Conservation (phyloP, 2,797 vertebrate genomes). For the Columba guinea region DNA sequence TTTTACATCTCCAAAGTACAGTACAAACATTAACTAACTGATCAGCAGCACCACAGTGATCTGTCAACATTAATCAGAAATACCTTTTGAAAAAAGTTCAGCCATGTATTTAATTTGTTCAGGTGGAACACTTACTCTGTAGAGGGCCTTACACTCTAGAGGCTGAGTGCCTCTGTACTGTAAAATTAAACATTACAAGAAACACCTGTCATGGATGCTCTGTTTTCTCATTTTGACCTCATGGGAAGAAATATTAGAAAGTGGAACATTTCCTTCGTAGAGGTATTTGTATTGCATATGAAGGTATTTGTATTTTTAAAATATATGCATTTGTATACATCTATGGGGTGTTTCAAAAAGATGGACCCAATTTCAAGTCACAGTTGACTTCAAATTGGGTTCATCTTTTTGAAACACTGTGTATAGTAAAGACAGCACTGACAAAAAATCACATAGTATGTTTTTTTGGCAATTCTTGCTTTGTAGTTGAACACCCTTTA, state of each 20-base stretch:
- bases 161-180: background rate
- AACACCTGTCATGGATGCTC: background rate
- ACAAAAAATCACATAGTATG: background rate
- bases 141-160: background rate
- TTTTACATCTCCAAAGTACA: conserved; percentile 36
- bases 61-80: conserved; percentile 49
- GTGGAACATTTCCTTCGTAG: background rate
- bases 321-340: background rate
- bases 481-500: background rate
- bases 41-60: conserved; percentile 7
- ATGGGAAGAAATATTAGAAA: background rate
- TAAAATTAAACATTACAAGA: background rate
- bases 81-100: background rate
- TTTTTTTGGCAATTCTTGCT: background rate
- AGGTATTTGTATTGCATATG: background rate
- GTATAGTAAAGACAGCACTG: background rate
- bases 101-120: background rate
- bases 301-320: background rate
- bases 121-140: background rate
- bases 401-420: too few relatives aligned
- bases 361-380: too few relatives aligned
- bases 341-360: too few relatives aligned
- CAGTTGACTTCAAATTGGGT: too few relatives aligned
- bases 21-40: conserved; percentile 63
- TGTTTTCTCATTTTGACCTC: background rate